Conservation (phyloP, 2,113 vertebrate species). For the Gallinago jamesoni region DNA sequence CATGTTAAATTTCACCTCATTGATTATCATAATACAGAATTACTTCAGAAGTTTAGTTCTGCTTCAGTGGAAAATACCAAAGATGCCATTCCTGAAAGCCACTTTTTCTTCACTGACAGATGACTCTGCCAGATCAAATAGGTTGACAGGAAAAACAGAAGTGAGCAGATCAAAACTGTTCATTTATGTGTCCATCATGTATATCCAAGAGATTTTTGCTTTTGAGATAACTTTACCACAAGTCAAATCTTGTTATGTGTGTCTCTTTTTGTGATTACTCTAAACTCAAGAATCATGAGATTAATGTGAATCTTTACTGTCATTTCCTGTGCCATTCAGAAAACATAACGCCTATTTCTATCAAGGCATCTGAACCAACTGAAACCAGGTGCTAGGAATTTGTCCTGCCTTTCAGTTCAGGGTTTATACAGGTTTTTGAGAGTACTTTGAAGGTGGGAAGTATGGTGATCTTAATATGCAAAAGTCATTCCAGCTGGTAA, state of each 20-base stretch:
- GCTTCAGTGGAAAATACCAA: constrained; percentile 41
- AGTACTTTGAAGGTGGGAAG: neutral
- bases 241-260: constrained; percentile 18
- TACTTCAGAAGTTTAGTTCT: constrained; percentile 12
- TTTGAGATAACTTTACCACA: constrained; percentile 22
- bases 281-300: neutral
- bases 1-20: constrained; percentile 29
- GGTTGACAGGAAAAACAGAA: constrained; percentile 1
- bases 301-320: neutral
- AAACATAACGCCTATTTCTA: neutral
- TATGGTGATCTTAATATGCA: neutral
- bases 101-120: constrained; percentile 31
- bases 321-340: neutral
- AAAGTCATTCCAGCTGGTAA: neutral
- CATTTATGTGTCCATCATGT: constrained; percentile 37
- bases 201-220: constrained; percentile 2
- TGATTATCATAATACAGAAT: constrained; percentile 33
- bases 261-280: neutral
- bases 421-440: neutral
- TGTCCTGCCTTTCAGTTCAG: neutral
- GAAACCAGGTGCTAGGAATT: neutral
- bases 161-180: constrained; percentile 29
- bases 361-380: neutral
- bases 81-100: constrained; percentile 56
- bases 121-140: constrained; percentile 27